Base-by-base conservation (phyloP, 30 jellyfish, hydroid and myxozoan species). In the Mastigias papua region DNA sequence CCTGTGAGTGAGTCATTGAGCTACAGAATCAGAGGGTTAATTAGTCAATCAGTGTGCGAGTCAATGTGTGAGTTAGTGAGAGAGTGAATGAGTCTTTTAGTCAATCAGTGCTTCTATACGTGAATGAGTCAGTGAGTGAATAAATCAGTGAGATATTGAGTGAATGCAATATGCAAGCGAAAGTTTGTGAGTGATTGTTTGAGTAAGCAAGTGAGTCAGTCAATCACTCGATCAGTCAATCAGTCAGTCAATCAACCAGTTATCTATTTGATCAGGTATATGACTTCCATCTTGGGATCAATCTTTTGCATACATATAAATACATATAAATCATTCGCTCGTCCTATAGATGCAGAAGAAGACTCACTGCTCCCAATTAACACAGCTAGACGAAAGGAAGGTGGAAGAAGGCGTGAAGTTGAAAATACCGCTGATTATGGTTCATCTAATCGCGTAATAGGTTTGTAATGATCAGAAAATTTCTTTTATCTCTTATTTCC, bases 331-430 rank as follows among this genome's bases (percentile, higher is more conserved):
- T 42, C 7, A 42, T 8, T 8, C 7, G 13, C 54, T 42, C 13
- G 7, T 32, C 37, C 73, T 30, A 17, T 42, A 84, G 88, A 84
- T 63, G 69, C 11, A 16, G 92, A 82, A 32, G 92, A 82, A 20
- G 92, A 82, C 64, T 82, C 92, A 49, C 68, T 82, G 4, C 68
- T 82, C 31, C 85, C 92, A 9, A 29, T 64, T 30, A 82, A 69
- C 76, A 28, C 80, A 15, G 68, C 46, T 29, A 82, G 85, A 31
- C 31, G 60, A 64, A 68, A 49, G 37, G 74, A 49, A 32, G 78
- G 78, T 31, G 81, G 80, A 32, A 82, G 92, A 30, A 46, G 66
- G 20, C 73, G 86, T 5, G 92, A 82, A 17, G 70, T 68, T 31
- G 85, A 69, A 3, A 82, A 48, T 26, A 69, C 6, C 31, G 32